Conservation (phyloP, 2,113 vertebrate species). For the Psittacara wagleri region DNA sequence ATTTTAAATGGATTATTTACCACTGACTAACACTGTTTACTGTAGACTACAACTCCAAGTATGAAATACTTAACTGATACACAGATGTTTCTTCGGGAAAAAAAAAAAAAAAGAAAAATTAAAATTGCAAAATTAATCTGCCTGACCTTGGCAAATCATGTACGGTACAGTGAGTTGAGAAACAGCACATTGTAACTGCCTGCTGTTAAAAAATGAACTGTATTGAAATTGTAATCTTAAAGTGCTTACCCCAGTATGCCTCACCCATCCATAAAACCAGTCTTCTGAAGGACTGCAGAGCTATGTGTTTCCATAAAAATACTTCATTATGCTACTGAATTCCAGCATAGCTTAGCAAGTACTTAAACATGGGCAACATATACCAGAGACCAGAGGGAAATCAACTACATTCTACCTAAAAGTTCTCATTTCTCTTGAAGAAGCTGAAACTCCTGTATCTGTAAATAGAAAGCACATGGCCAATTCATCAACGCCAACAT, state of each 20-base stretch:
- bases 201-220: background rate
- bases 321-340: background rate
- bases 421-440: constrained; percentile 20
- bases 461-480: constrained; percentile 37
- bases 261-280: background rate
- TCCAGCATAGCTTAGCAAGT: background rate
- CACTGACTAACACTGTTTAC: background rate
- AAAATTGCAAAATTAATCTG: background rate
- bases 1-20: background rate
- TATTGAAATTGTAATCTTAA: background rate
- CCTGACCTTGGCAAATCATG: background rate
- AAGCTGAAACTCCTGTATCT: background rate
- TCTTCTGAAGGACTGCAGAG: background rate
- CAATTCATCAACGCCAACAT: constrained; percentile 39
- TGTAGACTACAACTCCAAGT: background rate
- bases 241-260: background rate
- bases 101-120: background rate
- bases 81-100: background rate
- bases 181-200: background rate
- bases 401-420: background rate
- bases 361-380: background rate
- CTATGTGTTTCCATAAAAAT: background rate
- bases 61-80: background rate
- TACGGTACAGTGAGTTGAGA: background rate
- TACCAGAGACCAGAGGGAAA: background rate